phyloP scores from a whole-genome alignment of 92 coral and sea anemone species.

The Palythoa caribaeorum region DNA sequence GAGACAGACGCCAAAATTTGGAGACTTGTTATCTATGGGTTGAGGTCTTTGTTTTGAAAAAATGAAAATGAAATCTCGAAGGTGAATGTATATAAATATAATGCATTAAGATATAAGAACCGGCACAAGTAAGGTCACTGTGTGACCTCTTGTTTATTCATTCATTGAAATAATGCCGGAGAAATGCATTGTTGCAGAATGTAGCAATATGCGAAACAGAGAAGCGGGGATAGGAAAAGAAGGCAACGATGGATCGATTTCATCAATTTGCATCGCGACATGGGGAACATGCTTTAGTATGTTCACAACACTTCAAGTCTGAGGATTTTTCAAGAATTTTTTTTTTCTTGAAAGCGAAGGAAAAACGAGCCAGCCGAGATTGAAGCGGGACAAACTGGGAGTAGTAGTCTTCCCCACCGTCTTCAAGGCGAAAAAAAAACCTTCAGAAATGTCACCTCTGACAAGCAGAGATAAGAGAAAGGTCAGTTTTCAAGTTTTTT shows the following conservation, averaged over 20 bases:
- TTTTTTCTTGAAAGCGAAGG: conserved; percentile 1
- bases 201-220: neutral
- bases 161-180: neutral
- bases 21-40: too few relatives aligned
- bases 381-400: neutral
- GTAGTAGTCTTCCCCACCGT: neutral
- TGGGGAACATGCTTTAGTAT: neutral
- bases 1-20: too few relatives aligned
- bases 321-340: neutral
- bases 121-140: too few relatives aligned
- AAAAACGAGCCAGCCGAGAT: neutral
- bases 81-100: too few relatives aligned
- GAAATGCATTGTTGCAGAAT: neutral
- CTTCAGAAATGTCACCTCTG: neutral
- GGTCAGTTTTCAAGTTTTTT: neutral
- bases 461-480: conserved; percentile 11
- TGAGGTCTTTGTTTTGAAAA: too few relatives aligned
- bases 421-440: neutral
- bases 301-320: neutral
- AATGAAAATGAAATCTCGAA: too few relatives aligned
- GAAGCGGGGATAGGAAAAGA: neutral
- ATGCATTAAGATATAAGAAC: too few relatives aligned
- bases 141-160: too few relatives aligned
- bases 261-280: neutral
- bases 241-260: neutral